phyloP scores from a whole-genome alignment of 2,113 vertebrate genomes.

The Rostratula benghalensis region DNA sequence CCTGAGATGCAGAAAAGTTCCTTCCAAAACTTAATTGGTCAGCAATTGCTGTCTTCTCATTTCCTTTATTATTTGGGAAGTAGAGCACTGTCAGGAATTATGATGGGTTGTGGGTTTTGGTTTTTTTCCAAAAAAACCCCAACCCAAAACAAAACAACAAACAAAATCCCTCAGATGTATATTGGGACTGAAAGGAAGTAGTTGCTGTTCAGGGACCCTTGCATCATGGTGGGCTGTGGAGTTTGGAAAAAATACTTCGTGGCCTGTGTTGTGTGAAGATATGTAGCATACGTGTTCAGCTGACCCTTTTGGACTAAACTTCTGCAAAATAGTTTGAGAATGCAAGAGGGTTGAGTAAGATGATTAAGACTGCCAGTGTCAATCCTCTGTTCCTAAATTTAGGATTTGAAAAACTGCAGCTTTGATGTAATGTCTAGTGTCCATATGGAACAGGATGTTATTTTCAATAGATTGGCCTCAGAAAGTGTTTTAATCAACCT shows the following conservation, averaged over 20 bases:
- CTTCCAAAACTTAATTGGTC: not conserved
- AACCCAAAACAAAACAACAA: not conserved
- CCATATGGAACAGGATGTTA: constrained; percentile 13
- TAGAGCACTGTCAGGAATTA: not conserved
- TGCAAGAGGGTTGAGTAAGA: not conserved
- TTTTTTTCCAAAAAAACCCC: not conserved
- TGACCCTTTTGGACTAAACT: not conserved
- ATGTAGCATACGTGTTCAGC: not conserved
- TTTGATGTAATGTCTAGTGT: not conserved
- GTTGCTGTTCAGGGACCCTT: not conserved
- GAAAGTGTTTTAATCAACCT: constrained; percentile 1
- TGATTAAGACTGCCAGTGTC: not conserved
- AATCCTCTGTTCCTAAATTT: constrained; percentile 9
- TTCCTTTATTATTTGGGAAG: not conserved
- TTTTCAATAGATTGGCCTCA: constrained; percentile 10
- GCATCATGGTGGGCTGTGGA: not conserved
- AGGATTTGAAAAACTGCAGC: not conserved
- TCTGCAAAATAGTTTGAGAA: not conserved
- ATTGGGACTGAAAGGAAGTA: not conserved
- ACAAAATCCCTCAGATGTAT: not conserved
- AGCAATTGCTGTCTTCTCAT: not conserved
- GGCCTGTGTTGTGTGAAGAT: not conserved
- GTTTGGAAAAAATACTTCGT: not conserved
- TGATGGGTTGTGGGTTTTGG: rapidly evolving
- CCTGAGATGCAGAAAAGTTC: not conserved